A percentile compares a stretch with the other conserved stretches of the same genome.
Evolutionary conservation across 2,797 vertebrate genomes (phyloP).

Genomic region (Erethizon dorsatum): DNA sequence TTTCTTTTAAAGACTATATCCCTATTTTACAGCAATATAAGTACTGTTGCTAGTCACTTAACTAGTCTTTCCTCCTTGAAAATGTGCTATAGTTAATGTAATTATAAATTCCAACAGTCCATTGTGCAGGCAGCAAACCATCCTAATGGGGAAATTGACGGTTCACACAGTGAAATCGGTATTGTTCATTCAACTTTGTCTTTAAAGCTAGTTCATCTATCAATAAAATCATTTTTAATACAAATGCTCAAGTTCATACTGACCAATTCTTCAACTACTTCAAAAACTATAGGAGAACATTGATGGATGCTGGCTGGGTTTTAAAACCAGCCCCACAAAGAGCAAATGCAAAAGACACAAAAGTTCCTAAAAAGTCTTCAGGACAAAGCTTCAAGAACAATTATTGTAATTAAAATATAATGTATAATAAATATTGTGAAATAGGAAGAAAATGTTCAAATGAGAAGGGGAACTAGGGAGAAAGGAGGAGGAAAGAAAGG

Average conservation of each 20-base stretch:
- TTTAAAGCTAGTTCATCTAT: conserved; percentile 76
- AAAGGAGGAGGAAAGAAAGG: no score
- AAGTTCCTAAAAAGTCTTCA: conserved; percentile 65
- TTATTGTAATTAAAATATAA: conserved; percentile 64
- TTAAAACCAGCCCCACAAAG: conserved; percentile 58
- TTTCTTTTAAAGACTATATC: conserved; percentile 20
- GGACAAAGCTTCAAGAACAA: conserved; percentile 62
- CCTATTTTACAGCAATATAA: conserved; percentile 48
- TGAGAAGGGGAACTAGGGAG: no score
- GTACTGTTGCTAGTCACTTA: neutral
- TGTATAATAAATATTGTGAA: neutral
- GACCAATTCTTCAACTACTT: conserved; percentile 46
- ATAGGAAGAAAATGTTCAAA: no score
- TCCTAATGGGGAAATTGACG: neutral
- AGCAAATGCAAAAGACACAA: conserved; percentile 64
- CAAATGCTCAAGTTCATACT: conserved; percentile 42
- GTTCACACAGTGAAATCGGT: conserved; percentile 49
- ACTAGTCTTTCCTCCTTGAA: conserved; percentile 65
- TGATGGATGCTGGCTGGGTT: conserved; percentile 63
- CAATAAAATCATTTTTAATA: conserved; percentile 70
- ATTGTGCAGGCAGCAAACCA: conserved; percentile 32
- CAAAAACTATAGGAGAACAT: conserved; percentile 57
- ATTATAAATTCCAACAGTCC: neutral
- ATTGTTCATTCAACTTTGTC: conserved; percentile 43
- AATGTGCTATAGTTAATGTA: neutral